Base-by-base conservation (phyloP, 2,888 invertebrate genomes). In the Galerucella pusilla region DNA sequence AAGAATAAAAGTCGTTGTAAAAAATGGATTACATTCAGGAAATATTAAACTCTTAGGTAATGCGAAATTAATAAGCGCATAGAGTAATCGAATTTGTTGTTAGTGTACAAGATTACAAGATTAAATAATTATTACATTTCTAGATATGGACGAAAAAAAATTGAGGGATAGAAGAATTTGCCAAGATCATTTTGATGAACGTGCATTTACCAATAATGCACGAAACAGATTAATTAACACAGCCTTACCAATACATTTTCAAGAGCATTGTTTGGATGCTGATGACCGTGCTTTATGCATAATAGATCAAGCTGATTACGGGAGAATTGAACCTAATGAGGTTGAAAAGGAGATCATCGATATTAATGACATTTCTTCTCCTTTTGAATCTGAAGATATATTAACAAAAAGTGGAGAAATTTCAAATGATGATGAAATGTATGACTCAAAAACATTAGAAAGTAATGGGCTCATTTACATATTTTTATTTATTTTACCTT, bases 111-210 rank as follows among this genome's bases (percentile, higher is more conserved):
- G 14, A 12, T 52, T 14, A 20, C 52, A 52, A 52, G 52, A 52
- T 52, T 52, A 14, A 52, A 52, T 52, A 52, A n/a, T n/a, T 52
- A 52, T 3, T 14, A 52, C 52, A 52, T 52, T 52, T 52, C 52
- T n/a, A 52, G 52, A 52, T 52, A 52, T 52, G 52, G 52, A 52
- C 52, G 52, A 52, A 52, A 52, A 52, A 49, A 49, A 49, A 49
- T n/a, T 49, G 49, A 49, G 49, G 49, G 52, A 14, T 52, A 52
- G 52, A 52, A 52, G 52, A 52, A 52, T 52, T 52, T 52, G 52
- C 52, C 52, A 14, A 52, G 52, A 49, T 49, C 49, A 49, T 49
- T 49, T 49, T 49, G 49, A 49, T 49, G 49, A 49, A 52, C 52
- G 52, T n/a, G 52, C 52, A 52, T 52, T 52, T 52, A 52, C 52